Base-by-base conservation (phyloP, 2,113 vertebrate genomes). In the Istiophorus platypterus region DNA sequence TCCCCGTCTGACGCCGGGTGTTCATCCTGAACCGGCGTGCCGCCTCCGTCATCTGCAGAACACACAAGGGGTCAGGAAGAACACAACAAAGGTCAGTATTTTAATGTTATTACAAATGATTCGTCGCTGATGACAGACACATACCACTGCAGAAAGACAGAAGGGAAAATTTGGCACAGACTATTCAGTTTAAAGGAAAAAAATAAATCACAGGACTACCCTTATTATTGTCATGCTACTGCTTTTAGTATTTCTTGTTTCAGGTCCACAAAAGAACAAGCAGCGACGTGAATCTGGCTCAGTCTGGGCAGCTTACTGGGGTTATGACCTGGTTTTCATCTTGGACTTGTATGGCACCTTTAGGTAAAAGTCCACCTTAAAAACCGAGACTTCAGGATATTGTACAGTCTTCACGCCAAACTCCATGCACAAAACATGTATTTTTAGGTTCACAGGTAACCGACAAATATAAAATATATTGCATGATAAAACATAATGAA, bases 1-100 rank as follows among this genome's bases (percentile, higher is more conserved):
- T 99, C 97, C 37, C 86, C 94, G 9, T 97, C 97, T 31, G 98
- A 99, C 61, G 90, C 96, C 8, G 95, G 96, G 74, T 97, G 96
- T 77, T 99, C 98, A 11, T 99, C 98, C 90, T 97, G 97, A 29
- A 99, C 98, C 6, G 98, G 98, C 67, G 98, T 99, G 56, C 96
- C 97, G 65, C 98, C 97, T 66, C 98, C 98, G 66, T 99, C 98
- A 91, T 99, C 98, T 99, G 45, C 7, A 58, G 9, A 57, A 42
- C 22, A 81, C 20, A 77, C 27, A 69, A 45, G 39, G 31, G 5
- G 49, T n/a, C 39, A 39, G 0, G 1, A 41, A 34, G 42, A 18
- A 49, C 42, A 34, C 45, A 68, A 34, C 61, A 68, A 34, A 34
- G 3, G 0, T 18, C 47, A 34, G 72, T 6, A 17, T 12, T 2